Percentiles rank a stretch among this genome's conserved stretches.
phyloP scores from a whole-genome alignment of 2,113 vertebrate species.

The Oncorhynchus gorbuscha region DNA sequence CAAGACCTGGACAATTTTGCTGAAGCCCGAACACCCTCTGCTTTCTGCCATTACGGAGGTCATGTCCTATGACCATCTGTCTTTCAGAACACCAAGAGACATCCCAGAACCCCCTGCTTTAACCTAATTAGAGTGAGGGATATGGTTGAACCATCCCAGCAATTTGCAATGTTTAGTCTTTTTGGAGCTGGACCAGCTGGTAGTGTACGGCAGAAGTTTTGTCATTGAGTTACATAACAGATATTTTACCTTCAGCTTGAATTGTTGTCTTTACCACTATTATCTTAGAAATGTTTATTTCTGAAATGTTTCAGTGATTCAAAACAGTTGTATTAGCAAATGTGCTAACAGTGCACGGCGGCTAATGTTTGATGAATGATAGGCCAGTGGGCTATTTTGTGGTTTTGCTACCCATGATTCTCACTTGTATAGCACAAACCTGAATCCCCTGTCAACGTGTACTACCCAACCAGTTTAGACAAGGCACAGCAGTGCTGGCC shows the following conservation, averaged over 20 bases:
- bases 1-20: slow-evolving; percentile 41
- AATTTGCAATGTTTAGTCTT: not conserved
- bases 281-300: too few species aligned
- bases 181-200: not conserved
- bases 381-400: not conserved
- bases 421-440: not conserved
- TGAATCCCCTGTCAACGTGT: not conserved
- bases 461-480: not conserved
- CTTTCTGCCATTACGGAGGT: slow-evolving; percentile 55
- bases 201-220: not conserved
- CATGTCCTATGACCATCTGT: slow-evolving; percentile 66
- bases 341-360: too few species aligned
- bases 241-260: too few species aligned
- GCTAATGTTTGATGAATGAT: not conserved
- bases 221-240: not conserved
- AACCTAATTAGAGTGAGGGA: slow-evolving; percentile 51
- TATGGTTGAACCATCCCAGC: slow-evolving; percentile 20
- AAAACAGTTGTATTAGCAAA: too few species aligned
- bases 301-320: too few species aligned
- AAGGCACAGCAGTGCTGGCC: slow-evolving; percentile 7
- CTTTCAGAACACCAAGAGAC: slow-evolving; percentile 51
- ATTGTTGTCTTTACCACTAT: too few species aligned
- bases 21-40: slow-evolving; percentile 46
- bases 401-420: not conserved
- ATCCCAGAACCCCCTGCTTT: slow-evolving; percentile 45